A percentile compares a stretch with the other conserved stretches of the same genome.
Conservation (phyloP, 2,797 vertebrate genomes). For the Huso huso region DNA sequence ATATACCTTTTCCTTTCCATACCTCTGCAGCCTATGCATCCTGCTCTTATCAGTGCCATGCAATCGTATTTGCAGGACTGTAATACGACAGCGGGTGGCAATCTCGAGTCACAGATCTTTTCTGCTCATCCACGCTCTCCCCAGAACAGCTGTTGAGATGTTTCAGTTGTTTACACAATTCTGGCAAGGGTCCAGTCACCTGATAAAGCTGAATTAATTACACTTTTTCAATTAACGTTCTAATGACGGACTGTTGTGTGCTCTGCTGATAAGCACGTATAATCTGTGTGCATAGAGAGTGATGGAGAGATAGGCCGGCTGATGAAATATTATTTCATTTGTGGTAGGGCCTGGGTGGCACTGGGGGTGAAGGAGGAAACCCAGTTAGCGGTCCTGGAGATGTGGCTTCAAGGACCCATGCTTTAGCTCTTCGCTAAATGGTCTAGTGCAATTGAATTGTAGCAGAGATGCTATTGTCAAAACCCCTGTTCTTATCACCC, state of each 20-base stretch:
- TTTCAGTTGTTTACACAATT: slow-evolving; percentile 21
- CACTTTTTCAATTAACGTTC: slow-evolving; percentile 76
- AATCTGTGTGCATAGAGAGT: slow-evolving; percentile 38
- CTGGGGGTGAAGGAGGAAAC: not conserved
- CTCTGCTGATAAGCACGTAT: slow-evolving; percentile 57
- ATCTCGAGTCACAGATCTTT: slow-evolving; percentile 52
- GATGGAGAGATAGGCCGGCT: slow-evolving; percentile 40
- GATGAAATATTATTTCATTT: slow-evolving; percentile 30
- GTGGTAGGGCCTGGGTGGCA: slow-evolving; percentile 14
- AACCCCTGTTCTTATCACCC: no score
- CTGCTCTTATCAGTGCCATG: no score
- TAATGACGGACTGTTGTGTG: slow-evolving; percentile 66
- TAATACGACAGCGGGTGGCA: slow-evolving; percentile 57
- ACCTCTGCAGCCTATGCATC: no score
- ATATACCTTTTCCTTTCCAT: no score
- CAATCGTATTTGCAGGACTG: no score
- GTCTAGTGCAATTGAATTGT: no score
- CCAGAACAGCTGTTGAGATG: slow-evolving; percentile 15
- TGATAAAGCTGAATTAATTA: slow-evolving; percentile 69
- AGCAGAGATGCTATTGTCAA: no score
- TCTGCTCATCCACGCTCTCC: slow-evolving; percentile 25
- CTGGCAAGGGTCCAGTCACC: slow-evolving; percentile 60
- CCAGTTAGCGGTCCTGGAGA: no score
- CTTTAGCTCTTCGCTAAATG: no score
- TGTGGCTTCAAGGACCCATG: no score